A percentile compares a stretch with the other conserved stretches of the same genome.
Evolutionary conservation across 2,888 invertebrate species (phyloP).

Genomic region (Dicyrtoma fusca): DNA sequence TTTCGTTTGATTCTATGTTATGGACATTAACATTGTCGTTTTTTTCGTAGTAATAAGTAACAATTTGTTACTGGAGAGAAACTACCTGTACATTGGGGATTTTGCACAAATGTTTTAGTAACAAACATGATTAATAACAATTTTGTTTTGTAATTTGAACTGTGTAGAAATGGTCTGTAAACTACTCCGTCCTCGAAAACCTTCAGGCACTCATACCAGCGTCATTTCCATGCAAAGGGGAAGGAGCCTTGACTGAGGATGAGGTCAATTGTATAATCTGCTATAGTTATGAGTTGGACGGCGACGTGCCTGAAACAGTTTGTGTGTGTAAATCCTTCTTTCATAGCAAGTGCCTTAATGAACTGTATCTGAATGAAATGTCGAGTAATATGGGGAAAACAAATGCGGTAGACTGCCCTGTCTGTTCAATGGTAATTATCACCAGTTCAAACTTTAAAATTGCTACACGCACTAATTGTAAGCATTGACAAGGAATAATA

Average conservation of each 20-base stretch:
- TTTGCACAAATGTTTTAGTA: not conserved
- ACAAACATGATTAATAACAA: too few relatives aligned
- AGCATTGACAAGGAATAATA: too few relatives aligned
- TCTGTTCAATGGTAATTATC: not conserved
- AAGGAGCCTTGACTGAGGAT: slow-evolving; percentile 15
- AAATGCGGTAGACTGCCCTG: slow-evolving; percentile 44
- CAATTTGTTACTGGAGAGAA: too few relatives aligned
- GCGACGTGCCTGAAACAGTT: slow-evolving; percentile 60
- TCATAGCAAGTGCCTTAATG: slow-evolving; percentile 61
- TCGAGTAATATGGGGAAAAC: slow-evolving; percentile 12
- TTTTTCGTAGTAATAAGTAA: too few relatives aligned
- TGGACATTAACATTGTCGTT: too few relatives aligned
- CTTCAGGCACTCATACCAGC: slow-evolving; percentile 58
- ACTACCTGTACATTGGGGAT: too few relatives aligned
- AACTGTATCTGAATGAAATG: slow-evolving; percentile 58
- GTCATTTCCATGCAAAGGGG: slow-evolving; percentile 58
- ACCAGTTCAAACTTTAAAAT: not conserved
- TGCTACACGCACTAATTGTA: too few relatives aligned
- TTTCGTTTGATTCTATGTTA: too few relatives aligned
- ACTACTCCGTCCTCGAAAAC: slow-evolving; percentile 58
- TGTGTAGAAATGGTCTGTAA: slow-evolving; percentile 58
- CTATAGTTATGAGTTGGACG: slow-evolving; percentile 59
- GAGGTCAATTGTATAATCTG: slow-evolving; percentile 60
- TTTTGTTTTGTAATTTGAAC: not conserved
- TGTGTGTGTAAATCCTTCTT: slow-evolving; percentile 61